Evolutionary conservation across 2,888 invertebrate genomes (phyloP).

Genomic region (Andrena praecox): DNA sequence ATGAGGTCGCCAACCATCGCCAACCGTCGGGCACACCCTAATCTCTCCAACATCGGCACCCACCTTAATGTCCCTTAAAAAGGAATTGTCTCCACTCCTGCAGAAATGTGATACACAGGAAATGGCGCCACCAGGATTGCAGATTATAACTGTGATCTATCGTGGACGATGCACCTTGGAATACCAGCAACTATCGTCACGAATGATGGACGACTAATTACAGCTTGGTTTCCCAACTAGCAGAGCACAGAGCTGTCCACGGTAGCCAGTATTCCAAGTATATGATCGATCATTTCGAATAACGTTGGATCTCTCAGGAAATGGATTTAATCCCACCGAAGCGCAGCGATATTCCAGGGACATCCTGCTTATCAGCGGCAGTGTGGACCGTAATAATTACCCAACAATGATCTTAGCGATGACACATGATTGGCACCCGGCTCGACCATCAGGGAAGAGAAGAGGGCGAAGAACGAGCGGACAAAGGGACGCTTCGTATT

Average conservation of each 20-base stretch:
- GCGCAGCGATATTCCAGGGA: too few relatives aligned
- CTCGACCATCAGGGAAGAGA: not conserved
- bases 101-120: not conserved
- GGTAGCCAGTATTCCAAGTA: not conserved
- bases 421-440: not conserved
- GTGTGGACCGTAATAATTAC: not conserved
- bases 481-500: constrained; percentile 1
- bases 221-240: not conserved
- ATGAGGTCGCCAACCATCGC: constrained; percentile 10
- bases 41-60: not conserved
- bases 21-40: constrained; percentile 17
- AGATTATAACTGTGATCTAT: not conserved
- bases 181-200: not conserved
- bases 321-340: not conserved
- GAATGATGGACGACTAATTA: not conserved
- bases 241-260: not conserved
- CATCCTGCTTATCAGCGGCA: too few relatives aligned
- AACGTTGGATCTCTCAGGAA: not conserved
- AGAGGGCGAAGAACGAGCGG: not conserved
- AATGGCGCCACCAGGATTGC: not conserved
- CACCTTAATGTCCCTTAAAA: not conserved
- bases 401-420: not conserved
- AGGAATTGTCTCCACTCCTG: not conserved
- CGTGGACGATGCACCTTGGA: not conserved
- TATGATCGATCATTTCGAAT: not conserved